Base-by-base conservation (phyloP, 2,888 invertebrate species). In the Orgyia antiqua region DNA sequence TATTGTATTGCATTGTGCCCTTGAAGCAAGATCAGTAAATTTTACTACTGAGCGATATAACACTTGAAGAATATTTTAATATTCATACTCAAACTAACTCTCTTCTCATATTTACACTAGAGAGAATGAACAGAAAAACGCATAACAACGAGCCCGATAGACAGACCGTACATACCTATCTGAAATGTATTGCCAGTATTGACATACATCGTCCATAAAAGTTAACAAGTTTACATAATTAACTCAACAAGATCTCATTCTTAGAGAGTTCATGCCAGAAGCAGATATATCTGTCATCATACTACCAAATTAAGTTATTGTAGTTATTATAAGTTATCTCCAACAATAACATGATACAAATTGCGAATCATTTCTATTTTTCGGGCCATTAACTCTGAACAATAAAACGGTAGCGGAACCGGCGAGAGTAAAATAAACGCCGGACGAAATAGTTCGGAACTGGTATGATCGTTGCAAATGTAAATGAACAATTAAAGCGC, bases 401-500 rank as follows among this genome's bases (percentile, higher is more conserved):
- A 80, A 78, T 82, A 82, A 71, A 76, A 73, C 65, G 67, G 66
- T 64, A 67, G 68, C 71, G 70, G 62, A 71, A 70, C 68, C 67
- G 66, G 66, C 63, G 68, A 61, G 74, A 72, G 71, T 75, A 68
- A 80, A 80, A 84, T 80, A 77, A 79, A 80, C 72, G 74, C 58
- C 68, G 67, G 55, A 58, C 68, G 69, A 72, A 83, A 86, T 84
- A 84, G 86, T 84, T 86, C 74, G 63, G 68, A 80, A 79, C 79
- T 76, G 80, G 82, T 80, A 80, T 83, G 82, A 83, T 83, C 73
- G 83, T 73, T 78, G 80, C 79, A 80, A 84, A 84, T 86, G 82
- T 84, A 84, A 84, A 86, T 86, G 84, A 84, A 86, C 86, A 86
- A 84, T 86, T 86, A 84, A 83, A 86, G 68, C 74, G 76, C 74